These are phyloP conservation scores for Acanthurus tractus DNA, from an alignment of 2,797 vertebrate genomes.

Conservation along the genomic window DNA sequence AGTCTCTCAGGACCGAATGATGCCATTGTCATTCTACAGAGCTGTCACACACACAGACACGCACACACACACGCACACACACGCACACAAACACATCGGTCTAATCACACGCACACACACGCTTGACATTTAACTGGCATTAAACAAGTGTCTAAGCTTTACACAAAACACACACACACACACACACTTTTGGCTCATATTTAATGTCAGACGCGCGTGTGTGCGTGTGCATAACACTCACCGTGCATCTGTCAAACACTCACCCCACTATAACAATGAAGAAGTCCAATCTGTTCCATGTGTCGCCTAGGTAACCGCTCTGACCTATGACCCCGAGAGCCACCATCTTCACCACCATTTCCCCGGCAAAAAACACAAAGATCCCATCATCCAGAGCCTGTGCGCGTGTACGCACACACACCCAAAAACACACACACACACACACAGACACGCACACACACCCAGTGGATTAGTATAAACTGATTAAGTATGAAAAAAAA, in stretches of 20 bases:
- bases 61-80: constrained; percentile 4
- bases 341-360: constrained; percentile 98
- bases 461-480: constrained; percentile 68
- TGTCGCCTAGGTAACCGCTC: constrained; percentile 96
- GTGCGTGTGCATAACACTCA: constrained; percentile 26
- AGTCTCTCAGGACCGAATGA: constrained; percentile 63
- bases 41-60: constrained; percentile 37
- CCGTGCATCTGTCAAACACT: constrained; percentile 70
- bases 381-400: constrained; percentile 92
- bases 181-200: constrained; percentile 79
- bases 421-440: constrained; percentile 20
- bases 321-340: constrained; percentile 95
- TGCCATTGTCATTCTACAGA: constrained; percentile 77
- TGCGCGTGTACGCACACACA: constrained; percentile 17
- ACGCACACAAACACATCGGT: not conserved
- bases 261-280: constrained; percentile 98
- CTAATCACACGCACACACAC: constrained; percentile 62
- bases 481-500: constrained; percentile 66
- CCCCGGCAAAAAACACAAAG: constrained; percentile 96
- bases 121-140: constrained; percentile 88
- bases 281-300: constrained; percentile 98
- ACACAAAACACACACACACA: constrained; percentile 72
- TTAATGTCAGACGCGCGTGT: constrained; percentile 79
- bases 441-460: constrained; percentile 12
- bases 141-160: constrained; percentile 84